phyloP scores from a whole-genome alignment of 2,888 invertebrate genomes.

The Mycalesis mineus region DNA sequence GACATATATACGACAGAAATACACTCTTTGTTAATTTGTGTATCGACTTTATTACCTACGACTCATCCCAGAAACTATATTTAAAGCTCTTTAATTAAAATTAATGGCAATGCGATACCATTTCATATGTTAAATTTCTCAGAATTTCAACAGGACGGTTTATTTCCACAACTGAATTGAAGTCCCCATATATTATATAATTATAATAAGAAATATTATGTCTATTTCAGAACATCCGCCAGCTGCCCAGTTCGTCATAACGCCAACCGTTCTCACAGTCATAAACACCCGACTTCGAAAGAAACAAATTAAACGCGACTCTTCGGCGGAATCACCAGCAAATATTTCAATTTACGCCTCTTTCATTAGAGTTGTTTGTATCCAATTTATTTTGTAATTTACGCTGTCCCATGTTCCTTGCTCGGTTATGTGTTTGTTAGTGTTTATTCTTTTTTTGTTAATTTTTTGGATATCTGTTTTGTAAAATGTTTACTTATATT shows the following conservation, averaged over 20 bases:
- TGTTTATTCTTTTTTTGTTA: no score
- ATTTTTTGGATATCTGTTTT: no score
- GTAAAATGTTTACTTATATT: no score
- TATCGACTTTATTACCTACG: no score
- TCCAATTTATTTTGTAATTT: conserved; percentile 11
- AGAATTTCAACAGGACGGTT: neutral
- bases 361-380: conserved; percentile 10
- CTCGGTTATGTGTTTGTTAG: neutral
- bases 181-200: neutral
- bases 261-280: conserved; percentile 57
- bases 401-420: neutral
- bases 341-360: conserved; percentile 30
- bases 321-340: conserved; percentile 34
- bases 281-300: conserved; percentile 55
- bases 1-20: no score
- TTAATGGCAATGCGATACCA: neutral
- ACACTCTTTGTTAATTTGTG: no score
- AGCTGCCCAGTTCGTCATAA: conserved; percentile 68
- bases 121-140: neutral
- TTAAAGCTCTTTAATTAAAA: no score
- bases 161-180: neutral
- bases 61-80: no score
- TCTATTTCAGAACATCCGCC: conserved; percentile 71
- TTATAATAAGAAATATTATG: conserved; percentile 17
- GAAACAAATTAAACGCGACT: conserved; percentile 63